Evolutionary conservation across 2,113 vertebrate genomes (phyloP), one percentile per base, ranked within the genome.

Genomic region (Festucalex cinctus): DNA sequence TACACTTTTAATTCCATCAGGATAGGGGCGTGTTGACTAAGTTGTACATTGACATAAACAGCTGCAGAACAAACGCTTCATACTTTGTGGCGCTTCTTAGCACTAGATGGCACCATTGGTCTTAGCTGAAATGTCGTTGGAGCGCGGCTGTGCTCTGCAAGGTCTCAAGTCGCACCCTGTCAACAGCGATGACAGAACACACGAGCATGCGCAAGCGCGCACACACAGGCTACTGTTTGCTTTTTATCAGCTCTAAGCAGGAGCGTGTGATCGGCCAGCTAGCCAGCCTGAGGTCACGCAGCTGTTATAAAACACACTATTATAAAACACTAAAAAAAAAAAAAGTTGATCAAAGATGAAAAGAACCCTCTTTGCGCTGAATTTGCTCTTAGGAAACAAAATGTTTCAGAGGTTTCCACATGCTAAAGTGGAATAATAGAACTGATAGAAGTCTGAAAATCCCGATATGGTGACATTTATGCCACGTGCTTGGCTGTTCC

Each of bases 51-150:
- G 36, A 22, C 20, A 14, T 1, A n/a, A 59, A 59, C 10, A 39
- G 51, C 58, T 60, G 20, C 9, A 22, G 57, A 9, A 8, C 32
- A 32, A 60, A 36, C 5, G 7, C 36, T 22, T 20, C 20, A 60
- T 39, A 41, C 37, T 43, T n/a, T 24, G 37, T 12, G 39, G 6
- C 9, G 14, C 1, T 43, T 8, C 13, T 75, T 12, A 58, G 53
- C 87, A 86, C 81, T 76, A 88, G 87, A 72, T 72, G 89, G 83
- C 87, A 84, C 75, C 63, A 37, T 86, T 71, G 56, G 41, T 53
- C 74, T 71, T 24, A 69, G 70, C 9, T 32, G 13, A 49, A 59
- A 39, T 13, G 3, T 8, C 4, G 13, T 17, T 16, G 20, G n/a
- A 3, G 39, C 2, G n/a, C 24, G 60, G 14, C 2, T 20, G 3